A percentile compares a stretch with the other conserved stretches of the same genome.
phyloP scores from a whole-genome alignment of 2,113 vertebrate species.

The Cryptotis parvus region DNA sequence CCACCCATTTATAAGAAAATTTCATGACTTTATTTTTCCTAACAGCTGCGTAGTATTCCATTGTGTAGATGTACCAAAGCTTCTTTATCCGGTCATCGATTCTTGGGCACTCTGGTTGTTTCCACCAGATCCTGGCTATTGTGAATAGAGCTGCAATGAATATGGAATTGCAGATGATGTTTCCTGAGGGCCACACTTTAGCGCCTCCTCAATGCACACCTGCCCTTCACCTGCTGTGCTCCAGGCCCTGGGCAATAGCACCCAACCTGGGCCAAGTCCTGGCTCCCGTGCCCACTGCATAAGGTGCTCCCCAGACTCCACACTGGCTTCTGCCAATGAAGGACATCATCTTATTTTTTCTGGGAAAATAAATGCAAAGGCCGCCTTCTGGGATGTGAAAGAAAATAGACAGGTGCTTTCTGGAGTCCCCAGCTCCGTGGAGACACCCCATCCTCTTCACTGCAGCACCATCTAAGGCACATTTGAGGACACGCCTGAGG shows the following conservation, averaged over 20 bases:
- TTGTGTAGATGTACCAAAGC: no score
- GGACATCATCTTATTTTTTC: neutral
- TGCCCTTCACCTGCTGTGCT: neutral
- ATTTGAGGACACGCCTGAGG: neutral
- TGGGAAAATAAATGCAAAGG: conserved; percentile 23
- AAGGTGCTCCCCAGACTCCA: neutral
- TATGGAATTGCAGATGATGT: no score
- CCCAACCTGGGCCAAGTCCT: neutral
- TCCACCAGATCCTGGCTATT: no score
- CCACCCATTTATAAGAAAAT: no score
- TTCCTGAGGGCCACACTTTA: neutral
- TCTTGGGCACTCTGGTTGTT: no score
- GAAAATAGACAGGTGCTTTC: neutral
- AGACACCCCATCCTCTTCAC: neutral
- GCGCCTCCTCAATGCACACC: no score
- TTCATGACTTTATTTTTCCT: no score
- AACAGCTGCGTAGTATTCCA: no score
- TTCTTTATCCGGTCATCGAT: no score
- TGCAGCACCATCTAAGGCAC: neutral
- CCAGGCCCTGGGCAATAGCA: neutral
- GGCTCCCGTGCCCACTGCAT: neutral
- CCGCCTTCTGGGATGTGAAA: neutral
- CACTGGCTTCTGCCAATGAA: neutral
- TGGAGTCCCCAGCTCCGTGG: neutral
- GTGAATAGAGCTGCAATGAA: no score